Percentiles rank a stretch among this genome's conserved stretches.
phyloP scores from a whole-genome alignment of 2,113 vertebrate genomes.

The Gavialis gangeticus region DNA sequence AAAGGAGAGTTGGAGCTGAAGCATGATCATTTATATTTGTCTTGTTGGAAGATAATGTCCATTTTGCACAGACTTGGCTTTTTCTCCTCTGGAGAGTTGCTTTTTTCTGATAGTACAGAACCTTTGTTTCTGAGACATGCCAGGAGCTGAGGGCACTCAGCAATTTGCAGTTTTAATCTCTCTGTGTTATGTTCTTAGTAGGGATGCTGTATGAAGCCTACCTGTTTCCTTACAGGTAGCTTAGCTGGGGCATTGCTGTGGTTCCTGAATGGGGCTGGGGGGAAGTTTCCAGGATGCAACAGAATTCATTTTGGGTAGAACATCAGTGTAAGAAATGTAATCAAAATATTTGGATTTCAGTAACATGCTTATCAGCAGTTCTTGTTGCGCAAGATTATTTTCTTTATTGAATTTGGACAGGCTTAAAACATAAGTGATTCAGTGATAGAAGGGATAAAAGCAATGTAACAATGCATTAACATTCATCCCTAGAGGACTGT shows the following conservation, averaged over 20 bases:
- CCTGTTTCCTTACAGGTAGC: neutral
- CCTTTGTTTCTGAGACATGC: neutral
- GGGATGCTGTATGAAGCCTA: neutral
- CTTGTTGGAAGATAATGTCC: neutral
- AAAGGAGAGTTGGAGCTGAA: neutral
- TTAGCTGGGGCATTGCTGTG: neutral
- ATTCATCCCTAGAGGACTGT: conserved; percentile 51
- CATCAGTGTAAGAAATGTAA: neutral
- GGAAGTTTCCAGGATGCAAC: neutral
- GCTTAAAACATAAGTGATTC: conserved; percentile 52
- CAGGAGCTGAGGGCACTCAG: neutral
- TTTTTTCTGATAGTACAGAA: neutral
- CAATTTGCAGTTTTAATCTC: neutral
- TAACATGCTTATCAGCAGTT: conserved; percentile 27
- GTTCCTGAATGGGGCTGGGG: neutral
- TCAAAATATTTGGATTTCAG: conserved; percentile 51
- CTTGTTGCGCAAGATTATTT: conserved; percentile 27
- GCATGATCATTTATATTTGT: neutral
- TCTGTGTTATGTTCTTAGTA: neutral
- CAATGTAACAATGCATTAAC: conserved; percentile 27
- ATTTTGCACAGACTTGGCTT: neutral
- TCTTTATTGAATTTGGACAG: conserved; percentile 54
- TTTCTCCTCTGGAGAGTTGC: neutral
- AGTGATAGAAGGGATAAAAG: conserved; percentile 56
- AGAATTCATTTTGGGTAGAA: neutral